These are phyloP conservation scores for human (Homo sapiens) DNA, from an alignment of 2,113 vertebrate genomes.

Conservation along the genomic window DNA sequence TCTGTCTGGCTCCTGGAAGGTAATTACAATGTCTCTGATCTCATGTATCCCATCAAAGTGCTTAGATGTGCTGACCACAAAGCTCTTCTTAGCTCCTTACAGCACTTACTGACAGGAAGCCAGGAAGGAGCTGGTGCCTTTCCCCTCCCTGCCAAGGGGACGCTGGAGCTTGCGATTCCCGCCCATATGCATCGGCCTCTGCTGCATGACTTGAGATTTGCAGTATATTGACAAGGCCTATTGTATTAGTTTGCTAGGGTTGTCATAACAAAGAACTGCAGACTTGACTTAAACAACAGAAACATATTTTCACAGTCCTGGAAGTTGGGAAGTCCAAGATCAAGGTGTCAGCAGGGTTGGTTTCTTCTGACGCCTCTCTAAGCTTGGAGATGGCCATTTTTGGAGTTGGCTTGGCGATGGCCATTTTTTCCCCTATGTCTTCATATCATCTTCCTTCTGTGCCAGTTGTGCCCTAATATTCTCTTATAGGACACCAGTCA, in stretches of 20 bases:
- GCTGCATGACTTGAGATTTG: neutral
- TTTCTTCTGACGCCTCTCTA: neutral
- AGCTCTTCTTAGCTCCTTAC: neutral
- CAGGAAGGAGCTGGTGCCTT: neutral
- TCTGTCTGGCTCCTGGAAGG: neutral
- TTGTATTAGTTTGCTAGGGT: too few species aligned
- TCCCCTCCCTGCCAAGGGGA: neutral
- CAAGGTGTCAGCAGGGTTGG: neutral
- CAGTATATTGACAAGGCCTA: neutral
- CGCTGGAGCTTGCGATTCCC: accelerated
- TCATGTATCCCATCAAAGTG: neutral
- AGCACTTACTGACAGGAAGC: neutral
- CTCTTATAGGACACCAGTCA: neutral
- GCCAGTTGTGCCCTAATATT: neutral
- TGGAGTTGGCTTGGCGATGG: too few species aligned
- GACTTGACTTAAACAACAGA: neutral
- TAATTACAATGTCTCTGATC: neutral
- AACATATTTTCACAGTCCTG: neutral
- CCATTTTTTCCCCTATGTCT: too few species aligned
- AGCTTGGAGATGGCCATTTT: too few species aligned
- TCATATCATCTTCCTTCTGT: neutral
- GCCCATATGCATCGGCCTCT: neutral
- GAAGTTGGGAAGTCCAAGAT: neutral
- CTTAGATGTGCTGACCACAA: conserved; percentile 10
- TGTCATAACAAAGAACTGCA: neutral